Evolutionary conservation across 1,140 invertebrate genomes (phyloP).

Genomic region (Uloborus diversus): DNA sequence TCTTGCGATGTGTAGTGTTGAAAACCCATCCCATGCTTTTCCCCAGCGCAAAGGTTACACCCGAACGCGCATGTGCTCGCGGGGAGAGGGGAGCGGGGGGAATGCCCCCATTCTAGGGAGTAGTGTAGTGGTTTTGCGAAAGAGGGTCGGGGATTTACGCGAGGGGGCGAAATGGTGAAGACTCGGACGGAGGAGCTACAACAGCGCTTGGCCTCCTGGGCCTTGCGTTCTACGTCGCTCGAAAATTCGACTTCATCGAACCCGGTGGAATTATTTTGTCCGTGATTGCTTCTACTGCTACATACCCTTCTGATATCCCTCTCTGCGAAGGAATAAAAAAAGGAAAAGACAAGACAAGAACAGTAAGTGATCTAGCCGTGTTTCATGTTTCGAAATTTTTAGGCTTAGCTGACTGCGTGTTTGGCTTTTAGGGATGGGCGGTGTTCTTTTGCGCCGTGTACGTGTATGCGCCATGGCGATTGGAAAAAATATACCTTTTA

Average conservation of each 20-base stretch:
- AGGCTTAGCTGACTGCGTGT: constrained; percentile 53
- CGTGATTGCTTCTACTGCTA: background rate
- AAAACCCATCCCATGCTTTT: constrained; percentile 47
- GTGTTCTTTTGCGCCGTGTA: constrained; percentile 32
- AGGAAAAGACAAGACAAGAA: background rate
- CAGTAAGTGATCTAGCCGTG: constrained; percentile 29
- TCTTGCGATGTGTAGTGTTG: constrained; percentile 31
- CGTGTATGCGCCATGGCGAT: constrained; percentile 32
- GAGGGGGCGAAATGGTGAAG: constrained; percentile 37
- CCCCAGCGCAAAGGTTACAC: constrained; percentile 54
- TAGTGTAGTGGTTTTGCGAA: constrained; percentile 55
- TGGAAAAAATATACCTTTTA: too few relatives aligned
- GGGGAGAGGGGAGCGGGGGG: constrained; percentile 7
- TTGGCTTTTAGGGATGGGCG: constrained; percentile 25
- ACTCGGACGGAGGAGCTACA: background rate
- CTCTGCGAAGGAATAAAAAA: too few relatives aligned
- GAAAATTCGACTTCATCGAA: background rate
- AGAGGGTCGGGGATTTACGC: constrained; percentile 40
- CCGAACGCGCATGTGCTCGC: constrained; percentile 54
- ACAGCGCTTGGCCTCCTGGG: constrained; percentile 41
- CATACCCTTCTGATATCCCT: background rate
- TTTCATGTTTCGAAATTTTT: constrained; percentile 48
- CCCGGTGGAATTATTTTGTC: background rate
- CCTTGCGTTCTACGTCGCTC: constrained; percentile 38
- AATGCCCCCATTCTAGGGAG: constrained; percentile 55